Conservation (phyloP, 2,113 vertebrate genomes). For the Rousettus leschenaultii region DNA sequence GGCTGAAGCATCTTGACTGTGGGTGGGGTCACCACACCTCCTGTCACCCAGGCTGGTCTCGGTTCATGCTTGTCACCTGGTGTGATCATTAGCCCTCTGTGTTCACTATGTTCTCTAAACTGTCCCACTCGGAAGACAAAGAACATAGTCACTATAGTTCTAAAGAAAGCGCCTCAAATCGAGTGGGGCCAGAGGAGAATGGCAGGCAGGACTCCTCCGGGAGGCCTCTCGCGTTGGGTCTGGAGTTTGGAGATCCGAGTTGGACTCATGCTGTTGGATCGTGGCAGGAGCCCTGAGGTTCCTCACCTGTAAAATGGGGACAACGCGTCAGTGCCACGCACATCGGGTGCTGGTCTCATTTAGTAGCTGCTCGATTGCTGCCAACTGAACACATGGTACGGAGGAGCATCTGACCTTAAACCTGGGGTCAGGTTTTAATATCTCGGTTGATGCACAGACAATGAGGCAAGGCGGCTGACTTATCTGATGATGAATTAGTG, state of each 20-base stretch:
- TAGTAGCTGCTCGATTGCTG: not conserved
- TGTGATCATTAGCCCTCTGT: too few species aligned
- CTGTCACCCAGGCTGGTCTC: not conserved
- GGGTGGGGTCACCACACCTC: too few species aligned
- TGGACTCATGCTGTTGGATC: fast-evolving
- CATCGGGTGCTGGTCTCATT: not conserved
- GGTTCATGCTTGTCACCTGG: not conserved
- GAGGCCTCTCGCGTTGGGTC: not conserved
- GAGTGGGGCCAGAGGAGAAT: too few species aligned
- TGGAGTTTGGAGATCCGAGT: fast-evolving
- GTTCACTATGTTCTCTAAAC: too few species aligned
- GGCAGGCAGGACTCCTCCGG: fast-evolving
- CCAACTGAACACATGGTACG: not conserved
- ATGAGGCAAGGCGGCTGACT: too few species aligned
- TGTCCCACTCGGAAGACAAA: not conserved
- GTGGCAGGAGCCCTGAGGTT: fast-evolving
- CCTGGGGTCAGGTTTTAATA: not conserved
- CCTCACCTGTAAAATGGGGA: fast-evolving
- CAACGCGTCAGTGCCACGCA: fast-evolving
- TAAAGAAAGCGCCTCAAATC: not conserved
- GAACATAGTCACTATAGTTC: fast-evolving
- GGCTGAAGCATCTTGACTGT: not conserved
- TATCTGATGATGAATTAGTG: not conserved
- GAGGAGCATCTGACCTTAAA: not conserved
- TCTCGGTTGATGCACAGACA: fast-evolving